Evolutionary conservation across 2,797 vertebrate species (phyloP), one percentile per base, ranked within the genome.

Genomic region (Peromyscus melanophrys): DNA sequence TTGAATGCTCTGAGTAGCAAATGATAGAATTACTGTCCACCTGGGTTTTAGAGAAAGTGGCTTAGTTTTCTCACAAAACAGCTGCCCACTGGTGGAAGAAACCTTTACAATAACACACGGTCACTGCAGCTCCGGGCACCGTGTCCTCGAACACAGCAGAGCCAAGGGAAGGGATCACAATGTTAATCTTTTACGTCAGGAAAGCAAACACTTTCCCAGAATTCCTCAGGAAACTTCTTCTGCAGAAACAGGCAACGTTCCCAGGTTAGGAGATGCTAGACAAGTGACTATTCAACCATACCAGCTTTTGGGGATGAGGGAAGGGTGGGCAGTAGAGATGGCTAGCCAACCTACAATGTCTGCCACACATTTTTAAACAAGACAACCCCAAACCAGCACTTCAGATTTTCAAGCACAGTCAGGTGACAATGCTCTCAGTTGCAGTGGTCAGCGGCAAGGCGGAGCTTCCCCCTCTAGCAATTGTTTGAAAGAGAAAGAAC

Each of bases 1-100:
- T 89, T 34, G 61, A 63, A 86, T 46, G 63, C 34, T 93, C 93
- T 85, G 7, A 67, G 69, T 46, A 92, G 80, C 40, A 82, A 94
- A 87, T 73, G 57, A 34, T n/a, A 52, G 43, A 94, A 78, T 29
- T 29, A 23, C 49, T 86, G 7, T 91, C 73, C 55, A 25, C 25
- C 37, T 75, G 37, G 43, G 37, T 88, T 80, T 88, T 71, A 57
- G 82, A 89, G 78, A 76, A 83, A 83, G 3, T 23, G 21, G 10
- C 43, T 92, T 37, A 2, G 34, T 88, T 71, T 81, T n/a, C 59
- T 77, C 63, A 71, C 13, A 4, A 0, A 59, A 4, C 34, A 49
- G 29, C 23, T 25, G 11, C 34, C 34, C 57, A 3, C 1, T 1
- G 34, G 19, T 11, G 2, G 23, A 69, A 81, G 17, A 55, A 43